Conservation (phyloP, 2,113 vertebrate species). For the Neolamprologus fasciatus region DNA sequence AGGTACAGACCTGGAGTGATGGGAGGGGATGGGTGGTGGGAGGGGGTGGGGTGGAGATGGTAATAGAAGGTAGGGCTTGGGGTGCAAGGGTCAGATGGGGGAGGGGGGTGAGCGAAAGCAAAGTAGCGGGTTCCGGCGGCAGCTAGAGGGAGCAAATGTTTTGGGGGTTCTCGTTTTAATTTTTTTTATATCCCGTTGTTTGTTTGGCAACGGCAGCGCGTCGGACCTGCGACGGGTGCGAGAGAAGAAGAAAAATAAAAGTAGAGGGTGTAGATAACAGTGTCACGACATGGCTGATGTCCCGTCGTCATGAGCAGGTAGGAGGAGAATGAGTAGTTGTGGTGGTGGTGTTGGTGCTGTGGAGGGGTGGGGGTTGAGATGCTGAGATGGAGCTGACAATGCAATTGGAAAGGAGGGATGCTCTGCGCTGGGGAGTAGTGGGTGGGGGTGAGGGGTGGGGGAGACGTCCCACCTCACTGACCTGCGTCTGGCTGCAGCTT, state of each 20-base stretch:
- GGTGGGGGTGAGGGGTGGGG: background rate
- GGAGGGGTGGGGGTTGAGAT: background rate
- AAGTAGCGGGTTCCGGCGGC: background rate
- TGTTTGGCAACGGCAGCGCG: background rate
- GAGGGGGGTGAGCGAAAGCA: background rate
- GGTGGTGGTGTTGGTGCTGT: background rate
- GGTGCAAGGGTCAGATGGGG: conserved; percentile 40
- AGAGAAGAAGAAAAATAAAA: background rate
- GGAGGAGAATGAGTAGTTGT: background rate
- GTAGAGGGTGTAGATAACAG: conserved; percentile 10
- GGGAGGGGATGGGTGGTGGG: background rate
- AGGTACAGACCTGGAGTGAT: conserved; percentile 54
- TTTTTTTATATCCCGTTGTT: background rate
- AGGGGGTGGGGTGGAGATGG: background rate
- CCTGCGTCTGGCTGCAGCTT: conserved; percentile 59
- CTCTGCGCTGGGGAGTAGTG: background rate
- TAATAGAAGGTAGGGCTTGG: conserved; percentile 14
- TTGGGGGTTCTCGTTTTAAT: background rate
- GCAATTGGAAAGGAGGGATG: conserved; percentile 31
- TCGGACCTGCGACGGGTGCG: conserved; percentile 4
- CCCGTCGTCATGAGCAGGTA: conserved; percentile 41
- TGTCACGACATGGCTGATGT: conserved; percentile 51
- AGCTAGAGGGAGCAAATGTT: background rate
- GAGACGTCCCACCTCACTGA: conserved; percentile 59
- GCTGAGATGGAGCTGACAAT: conserved; percentile 54